phyloP scores from a whole-genome alignment of 2,797 vertebrate genomes.

The Rousettus madagascariensis region DNA sequence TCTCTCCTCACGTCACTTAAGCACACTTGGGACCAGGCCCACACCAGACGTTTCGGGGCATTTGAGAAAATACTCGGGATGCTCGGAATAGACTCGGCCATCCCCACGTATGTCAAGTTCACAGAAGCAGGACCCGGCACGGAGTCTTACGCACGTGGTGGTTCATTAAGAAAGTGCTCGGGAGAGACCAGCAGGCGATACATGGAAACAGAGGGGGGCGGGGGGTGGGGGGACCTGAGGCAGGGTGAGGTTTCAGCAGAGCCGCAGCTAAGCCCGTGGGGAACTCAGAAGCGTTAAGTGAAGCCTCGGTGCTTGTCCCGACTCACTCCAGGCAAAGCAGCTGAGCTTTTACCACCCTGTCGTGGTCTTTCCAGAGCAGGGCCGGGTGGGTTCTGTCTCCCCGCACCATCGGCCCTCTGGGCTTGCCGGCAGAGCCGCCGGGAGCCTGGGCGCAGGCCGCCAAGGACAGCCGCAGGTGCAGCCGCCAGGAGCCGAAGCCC shows the following conservation, averaged over 20 bases:
- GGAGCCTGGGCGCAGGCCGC: not conserved
- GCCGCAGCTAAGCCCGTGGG: not conserved
- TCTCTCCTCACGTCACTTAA: no score
- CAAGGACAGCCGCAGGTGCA: not conserved
- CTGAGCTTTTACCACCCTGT: accelerated
- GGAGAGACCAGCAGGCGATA: accelerated
- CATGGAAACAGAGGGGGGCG: accelerated
- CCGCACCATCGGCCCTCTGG: not conserved
- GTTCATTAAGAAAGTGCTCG: not conserved
- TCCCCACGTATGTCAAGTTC: not conserved
- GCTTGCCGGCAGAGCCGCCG: not conserved
- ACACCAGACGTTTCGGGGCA: not conserved
- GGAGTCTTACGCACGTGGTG: not conserved
- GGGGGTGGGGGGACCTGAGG: not conserved
- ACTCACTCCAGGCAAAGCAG: not conserved
- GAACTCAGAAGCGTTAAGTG: not conserved
- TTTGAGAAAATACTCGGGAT: not conserved
- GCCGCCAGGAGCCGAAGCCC: not conserved
- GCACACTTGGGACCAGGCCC: not conserved
- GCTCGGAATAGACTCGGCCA: accelerated
- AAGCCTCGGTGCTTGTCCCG: accelerated
- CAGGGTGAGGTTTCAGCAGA: not conserved
- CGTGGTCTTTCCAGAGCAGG: accelerated
- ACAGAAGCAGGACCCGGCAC: not conserved
- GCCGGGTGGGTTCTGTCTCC: not conserved